Conservation (phyloP, 2,797 vertebrate genomes). For the Catamblyrhynchus diadema region DNA sequence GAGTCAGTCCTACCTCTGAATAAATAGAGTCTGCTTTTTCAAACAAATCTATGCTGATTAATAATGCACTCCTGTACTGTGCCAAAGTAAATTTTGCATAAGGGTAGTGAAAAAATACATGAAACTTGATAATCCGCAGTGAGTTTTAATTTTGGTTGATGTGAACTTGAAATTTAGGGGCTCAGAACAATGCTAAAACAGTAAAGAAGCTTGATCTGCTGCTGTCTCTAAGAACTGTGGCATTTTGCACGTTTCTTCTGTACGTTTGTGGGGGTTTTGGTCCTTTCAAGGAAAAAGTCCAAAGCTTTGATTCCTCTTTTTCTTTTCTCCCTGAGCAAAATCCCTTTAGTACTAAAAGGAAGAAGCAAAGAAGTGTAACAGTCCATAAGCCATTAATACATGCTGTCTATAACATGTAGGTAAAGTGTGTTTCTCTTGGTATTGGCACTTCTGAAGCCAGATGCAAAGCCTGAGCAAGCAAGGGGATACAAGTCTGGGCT, state of each 20-base stretch:
- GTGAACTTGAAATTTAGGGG: not conserved
- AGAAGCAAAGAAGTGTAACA: not conserved
- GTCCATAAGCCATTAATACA: not conserved
- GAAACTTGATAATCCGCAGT: not conserved
- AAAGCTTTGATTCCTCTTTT: not conserved
- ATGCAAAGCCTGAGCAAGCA: not conserved
- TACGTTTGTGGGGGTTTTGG: not conserved
- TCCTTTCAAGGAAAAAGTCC: not conserved
- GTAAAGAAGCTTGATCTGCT: not conserved
- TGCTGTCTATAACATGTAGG: not conserved
- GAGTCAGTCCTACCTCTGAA: slow-evolving; percentile 25
- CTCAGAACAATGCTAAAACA: not conserved
- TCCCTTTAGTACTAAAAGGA: not conserved
- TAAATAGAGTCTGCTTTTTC: slow-evolving; percentile 43
- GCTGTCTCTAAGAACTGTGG: not conserved
- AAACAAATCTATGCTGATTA: slow-evolving; percentile 52
- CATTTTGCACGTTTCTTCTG: not conserved
- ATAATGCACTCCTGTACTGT: not conserved
- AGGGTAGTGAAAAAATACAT: not conserved
- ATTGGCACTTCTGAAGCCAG: not conserved
- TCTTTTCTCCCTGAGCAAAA: not conserved
- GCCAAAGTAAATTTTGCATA: slow-evolving; percentile 38
- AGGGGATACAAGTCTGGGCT: not conserved
- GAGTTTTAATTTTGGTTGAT: slow-evolving; percentile 12
- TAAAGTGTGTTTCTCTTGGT: not conserved